Evolutionary conservation across 2,888 invertebrate species (phyloP).

Genomic region (Heliconius cydno): DNA sequence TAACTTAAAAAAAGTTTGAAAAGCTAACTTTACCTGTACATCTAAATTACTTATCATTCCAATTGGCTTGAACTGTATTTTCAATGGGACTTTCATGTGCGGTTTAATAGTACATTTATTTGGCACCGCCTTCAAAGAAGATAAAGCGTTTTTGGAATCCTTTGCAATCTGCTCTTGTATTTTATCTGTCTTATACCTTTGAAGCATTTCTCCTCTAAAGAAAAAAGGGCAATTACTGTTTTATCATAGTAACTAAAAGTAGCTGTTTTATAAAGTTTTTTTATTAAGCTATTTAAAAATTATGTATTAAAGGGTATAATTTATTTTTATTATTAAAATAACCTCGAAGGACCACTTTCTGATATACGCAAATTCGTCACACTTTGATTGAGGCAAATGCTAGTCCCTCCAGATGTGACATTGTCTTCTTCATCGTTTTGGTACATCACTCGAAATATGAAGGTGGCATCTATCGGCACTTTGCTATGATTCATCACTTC

Average conservation of each 20-base stretch:
- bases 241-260: not conserved
- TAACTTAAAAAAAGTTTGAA: not conserved
- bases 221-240: slow-evolving; percentile 7
- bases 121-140: slow-evolving; percentile 72
- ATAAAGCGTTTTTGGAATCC: slow-evolving; percentile 71
- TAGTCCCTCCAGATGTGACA: slow-evolving; percentile 66
- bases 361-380: slow-evolving; percentile 47
- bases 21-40: slow-evolving; percentile 64
- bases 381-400: slow-evolving; percentile 67
- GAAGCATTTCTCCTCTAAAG: slow-evolving; percentile 68
- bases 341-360: slow-evolving; percentile 64
- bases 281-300: no score
- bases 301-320: no score
- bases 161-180: slow-evolving; percentile 65
- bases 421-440: slow-evolving; percentile 61
- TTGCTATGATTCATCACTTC: slow-evolving; percentile 84
- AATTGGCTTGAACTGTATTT: slow-evolving; percentile 75
- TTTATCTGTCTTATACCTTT: slow-evolving; percentile 66
- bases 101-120: slow-evolving; percentile 67
- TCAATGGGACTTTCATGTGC: slow-evolving; percentile 68
- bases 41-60: slow-evolving; percentile 72
- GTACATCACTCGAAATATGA: slow-evolving; percentile 79
- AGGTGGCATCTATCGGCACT: slow-evolving; percentile 79
- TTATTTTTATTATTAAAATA: not conserved
- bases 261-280: not conserved